These are phyloP conservation scores for Peromyscus leucopus DNA, from an alignment of 2,113 vertebrate genomes.

Conservation along the genomic window DNA sequence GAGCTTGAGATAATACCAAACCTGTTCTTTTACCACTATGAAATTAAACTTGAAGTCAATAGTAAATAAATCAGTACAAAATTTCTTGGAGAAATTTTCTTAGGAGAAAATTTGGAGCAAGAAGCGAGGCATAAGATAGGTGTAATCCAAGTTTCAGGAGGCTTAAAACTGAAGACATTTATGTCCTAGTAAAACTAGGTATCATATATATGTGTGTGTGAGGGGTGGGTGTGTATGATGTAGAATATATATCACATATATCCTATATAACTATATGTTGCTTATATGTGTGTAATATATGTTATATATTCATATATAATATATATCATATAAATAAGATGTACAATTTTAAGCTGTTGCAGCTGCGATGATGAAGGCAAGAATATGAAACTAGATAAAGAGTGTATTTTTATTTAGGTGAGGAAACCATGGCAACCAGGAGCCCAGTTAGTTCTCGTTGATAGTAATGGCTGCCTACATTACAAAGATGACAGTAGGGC, in stretches of 20 bases:
- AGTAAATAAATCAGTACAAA: conserved; percentile 2
- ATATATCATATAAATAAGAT: neutral
- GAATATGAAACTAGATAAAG: neutral
- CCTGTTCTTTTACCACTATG: neutral
- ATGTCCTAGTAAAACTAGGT: neutral
- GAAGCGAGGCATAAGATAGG: neutral
- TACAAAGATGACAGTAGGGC: neutral
- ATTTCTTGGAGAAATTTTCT: neutral
- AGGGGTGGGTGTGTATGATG: too few relatives aligned
- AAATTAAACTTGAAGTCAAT: neutral
- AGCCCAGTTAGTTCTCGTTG: neutral
- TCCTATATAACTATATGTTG: too few relatives aligned
- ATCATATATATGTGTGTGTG: too few relatives aligned
- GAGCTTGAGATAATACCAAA: neutral
- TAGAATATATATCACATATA: neutral
- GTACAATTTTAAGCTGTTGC: neutral
- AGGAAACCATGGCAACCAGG: neutral
- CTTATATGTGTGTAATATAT: neutral
- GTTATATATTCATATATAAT: neutral
- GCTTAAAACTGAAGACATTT: neutral
- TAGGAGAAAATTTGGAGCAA: neutral
- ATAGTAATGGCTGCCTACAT: neutral
- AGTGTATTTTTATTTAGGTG: neutral
- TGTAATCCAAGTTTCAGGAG: neutral
- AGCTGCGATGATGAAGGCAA: neutral